A percentile compares a stretch with the other conserved stretches of the same genome.
phyloP scores from a whole-genome alignment of 2,797 vertebrate genomes.

The Falco peregrinus region DNA sequence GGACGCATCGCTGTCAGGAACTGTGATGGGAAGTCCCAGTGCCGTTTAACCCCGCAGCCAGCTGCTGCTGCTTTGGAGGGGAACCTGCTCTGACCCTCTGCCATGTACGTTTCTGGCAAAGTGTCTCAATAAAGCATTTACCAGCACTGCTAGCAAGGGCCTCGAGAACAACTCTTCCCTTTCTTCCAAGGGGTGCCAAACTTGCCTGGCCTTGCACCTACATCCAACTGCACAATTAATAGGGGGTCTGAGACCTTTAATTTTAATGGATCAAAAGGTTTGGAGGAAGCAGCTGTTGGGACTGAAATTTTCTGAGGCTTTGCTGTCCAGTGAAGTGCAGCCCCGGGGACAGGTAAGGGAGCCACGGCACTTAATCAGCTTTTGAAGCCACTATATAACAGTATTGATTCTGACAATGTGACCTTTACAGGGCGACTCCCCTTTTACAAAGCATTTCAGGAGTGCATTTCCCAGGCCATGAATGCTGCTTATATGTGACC shows the following conservation, averaged over 20 bases:
- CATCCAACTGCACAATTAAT: neutral
- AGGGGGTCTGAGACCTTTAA: neutral
- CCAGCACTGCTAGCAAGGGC: neutral
- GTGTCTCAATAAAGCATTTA: neutral
- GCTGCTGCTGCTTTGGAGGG: neutral
- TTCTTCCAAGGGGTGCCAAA: neutral
- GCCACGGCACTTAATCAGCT: neutral
- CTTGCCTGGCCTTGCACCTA: neutral
- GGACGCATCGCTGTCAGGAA: neutral
- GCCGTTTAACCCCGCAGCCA: neutral
- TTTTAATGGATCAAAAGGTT: slow-evolving; percentile 46
- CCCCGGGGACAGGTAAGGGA: slow-evolving; percentile 5
- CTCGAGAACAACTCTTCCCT: neutral
- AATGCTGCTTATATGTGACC: neutral
- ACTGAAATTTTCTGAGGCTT: neutral
- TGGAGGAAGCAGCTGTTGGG: neutral
- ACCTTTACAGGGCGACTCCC: neutral
- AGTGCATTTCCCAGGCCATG: neutral
- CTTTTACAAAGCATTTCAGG: neutral
- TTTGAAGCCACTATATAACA: neutral
- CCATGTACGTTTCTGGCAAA: neutral
- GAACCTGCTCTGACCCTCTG: neutral
- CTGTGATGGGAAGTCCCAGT: neutral
- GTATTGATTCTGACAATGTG: neutral
- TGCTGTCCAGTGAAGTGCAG: neutral